Percentiles rank a stretch among this genome's conserved stretches.
These are phyloP conservation scores for Gallinago stenura DNA, from an alignment of 2,797 vertebrate genomes.

Conservation along the genomic window DNA sequence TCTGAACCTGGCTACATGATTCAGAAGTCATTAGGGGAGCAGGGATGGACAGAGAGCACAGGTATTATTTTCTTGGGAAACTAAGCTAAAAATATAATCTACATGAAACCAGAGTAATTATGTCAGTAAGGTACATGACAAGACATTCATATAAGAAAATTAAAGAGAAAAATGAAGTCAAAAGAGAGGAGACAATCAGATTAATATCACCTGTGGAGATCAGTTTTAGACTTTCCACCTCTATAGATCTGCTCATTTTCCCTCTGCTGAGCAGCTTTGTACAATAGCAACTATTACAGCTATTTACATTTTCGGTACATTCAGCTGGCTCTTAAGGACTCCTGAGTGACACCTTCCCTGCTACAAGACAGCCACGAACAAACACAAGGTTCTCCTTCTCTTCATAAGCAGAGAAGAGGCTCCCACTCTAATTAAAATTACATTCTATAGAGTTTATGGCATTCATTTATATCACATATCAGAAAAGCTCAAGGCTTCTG, in stretches of 20 bases:
- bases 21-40: neutral
- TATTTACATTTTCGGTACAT: neutral
- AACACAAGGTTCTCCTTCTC: neutral
- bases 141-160: neutral
- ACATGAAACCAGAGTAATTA: constrained; percentile 34
- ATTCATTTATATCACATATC: neutral
- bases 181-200: constrained; percentile 7
- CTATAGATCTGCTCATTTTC: neutral
- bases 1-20: neutral
- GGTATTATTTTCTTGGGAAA: constrained; percentile 21
- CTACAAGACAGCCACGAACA: neutral
- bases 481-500: neutral
- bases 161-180: constrained; percentile 13
- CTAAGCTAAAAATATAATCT: constrained; percentile 11
- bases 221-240: neutral
- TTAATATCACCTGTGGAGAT: neutral
- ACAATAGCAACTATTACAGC: neutral
- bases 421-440: neutral
- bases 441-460: neutral
- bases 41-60: constrained; percentile 13
- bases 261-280: neutral
- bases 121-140: neutral
- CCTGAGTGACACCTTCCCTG: neutral
- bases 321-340: neutral
- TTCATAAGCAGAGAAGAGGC: neutral